phyloP scores from a whole-genome alignment of 2,113 vertebrate species.

The Phaetusa simplex region DNA sequence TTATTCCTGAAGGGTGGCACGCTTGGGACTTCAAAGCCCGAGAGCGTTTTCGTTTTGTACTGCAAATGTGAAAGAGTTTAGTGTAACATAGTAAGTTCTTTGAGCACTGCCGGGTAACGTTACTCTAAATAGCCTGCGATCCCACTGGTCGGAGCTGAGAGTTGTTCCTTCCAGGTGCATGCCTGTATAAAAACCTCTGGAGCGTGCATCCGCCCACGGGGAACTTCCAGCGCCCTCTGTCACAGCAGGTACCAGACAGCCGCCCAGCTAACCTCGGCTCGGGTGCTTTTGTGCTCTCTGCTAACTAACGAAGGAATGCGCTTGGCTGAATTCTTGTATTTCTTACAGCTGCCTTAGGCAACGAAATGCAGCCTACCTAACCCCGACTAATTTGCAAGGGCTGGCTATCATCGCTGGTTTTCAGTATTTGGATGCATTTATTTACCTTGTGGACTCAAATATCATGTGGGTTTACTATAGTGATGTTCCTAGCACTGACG shows the following conservation, averaged over 20 bases:
- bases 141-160: constrained; percentile 28
- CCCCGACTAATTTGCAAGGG: fast-evolving
- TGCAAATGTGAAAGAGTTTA: not conserved
- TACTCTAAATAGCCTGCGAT: constrained; percentile 71
- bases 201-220: not conserved
- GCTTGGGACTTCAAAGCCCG: not conserved
- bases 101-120: constrained; percentile 42
- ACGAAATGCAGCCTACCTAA: not conserved
- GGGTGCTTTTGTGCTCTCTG: fast-evolving
- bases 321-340: not conserved
- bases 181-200: constrained; percentile 68
- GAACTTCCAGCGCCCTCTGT: not conserved
- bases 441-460: not conserved
- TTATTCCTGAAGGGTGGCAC: not conserved
- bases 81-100: constrained; percentile 24
- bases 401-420: not conserved
- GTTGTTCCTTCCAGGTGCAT: constrained; percentile 53
- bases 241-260: not conserved
- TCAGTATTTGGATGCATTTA: not conserved
- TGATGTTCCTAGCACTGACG: not conserved
- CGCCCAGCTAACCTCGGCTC: not conserved
- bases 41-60: not conserved
- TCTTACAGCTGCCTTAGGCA: not conserved
- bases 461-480: not conserved
- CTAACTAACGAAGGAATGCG: not conserved